Evolutionary conservation across 2,888 invertebrate genomes (phyloP).

Genomic region (Rhyacophila evoluta): DNA sequence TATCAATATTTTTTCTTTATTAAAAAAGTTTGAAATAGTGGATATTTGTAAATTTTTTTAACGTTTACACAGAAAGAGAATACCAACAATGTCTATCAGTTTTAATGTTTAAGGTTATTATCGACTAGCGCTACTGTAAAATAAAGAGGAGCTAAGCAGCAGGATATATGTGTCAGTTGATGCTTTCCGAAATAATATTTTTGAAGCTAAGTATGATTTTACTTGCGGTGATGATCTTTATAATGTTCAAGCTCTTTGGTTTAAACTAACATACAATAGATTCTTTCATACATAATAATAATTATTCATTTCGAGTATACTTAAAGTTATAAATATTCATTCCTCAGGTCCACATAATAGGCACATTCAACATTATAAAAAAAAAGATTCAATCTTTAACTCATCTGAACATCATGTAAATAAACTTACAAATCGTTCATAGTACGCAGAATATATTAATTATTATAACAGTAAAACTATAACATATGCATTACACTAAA

Average conservation of each 20-base stretch:
- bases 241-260: not conserved
- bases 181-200: too few species aligned
- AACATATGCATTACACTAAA: constrained; percentile 33
- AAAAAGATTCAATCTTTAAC: constrained; percentile 22
- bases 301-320: constrained; percentile 3
- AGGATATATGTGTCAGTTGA: too few species aligned
- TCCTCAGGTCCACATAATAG: constrained; percentile 38
- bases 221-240: too few species aligned
- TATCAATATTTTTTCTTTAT: too few species aligned
- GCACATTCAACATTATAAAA: constrained; percentile 45
- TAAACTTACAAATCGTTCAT: constrained; percentile 30
- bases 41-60: too few species aligned
- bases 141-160: too few species aligned
- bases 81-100: too few species aligned
- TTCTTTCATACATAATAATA: not conserved
- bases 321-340: constrained; percentile 34
- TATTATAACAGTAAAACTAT: constrained; percentile 37
- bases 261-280: constrained; percentile 1
- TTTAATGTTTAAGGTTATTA: too few species aligned
- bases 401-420: constrained; percentile 27
- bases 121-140: too few species aligned
- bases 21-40: too few species aligned
- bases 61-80: too few species aligned
- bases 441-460: constrained; percentile 33
- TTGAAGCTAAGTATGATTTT: too few species aligned